A percentile compares a stretch with the other conserved stretches of the same genome.
phyloP scores from a whole-genome alignment of 2,888 invertebrate species.

The Xanthorhoe designata region DNA sequence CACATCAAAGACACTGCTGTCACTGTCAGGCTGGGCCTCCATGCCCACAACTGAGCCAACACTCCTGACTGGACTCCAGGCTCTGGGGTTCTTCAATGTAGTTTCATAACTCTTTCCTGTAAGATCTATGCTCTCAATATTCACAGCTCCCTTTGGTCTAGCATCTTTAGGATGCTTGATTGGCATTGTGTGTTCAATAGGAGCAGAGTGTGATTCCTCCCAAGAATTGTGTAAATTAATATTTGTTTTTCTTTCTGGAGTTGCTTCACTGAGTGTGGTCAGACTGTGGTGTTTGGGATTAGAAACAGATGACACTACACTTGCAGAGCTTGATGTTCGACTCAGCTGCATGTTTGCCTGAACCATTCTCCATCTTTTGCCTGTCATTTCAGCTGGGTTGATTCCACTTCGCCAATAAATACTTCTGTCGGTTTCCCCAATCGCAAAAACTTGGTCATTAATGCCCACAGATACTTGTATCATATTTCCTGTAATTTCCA shows the following conservation, averaged over 20 bases:
- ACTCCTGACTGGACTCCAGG: conserved; percentile 95
- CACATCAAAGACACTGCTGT: conserved; percentile 92
- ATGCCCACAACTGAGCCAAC: conserved; percentile 94
- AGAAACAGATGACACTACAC: conserved; percentile 87
- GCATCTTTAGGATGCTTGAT: conserved; percentile 77
- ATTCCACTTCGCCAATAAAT: conserved; percentile 93
- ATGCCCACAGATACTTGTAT: conserved; percentile 92
- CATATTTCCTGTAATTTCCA: conserved; percentile 95
- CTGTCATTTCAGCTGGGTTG: conserved; percentile 90
- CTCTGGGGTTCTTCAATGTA: conserved; percentile 91
- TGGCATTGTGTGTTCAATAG: conserved; percentile 89
- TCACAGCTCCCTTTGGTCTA: conserved; percentile 65
- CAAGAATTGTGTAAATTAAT: conserved; percentile 86
- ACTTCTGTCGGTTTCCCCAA: conserved; percentile 92
- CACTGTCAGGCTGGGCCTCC: conserved; percentile 94
- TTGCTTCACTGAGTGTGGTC: conserved; percentile 74
- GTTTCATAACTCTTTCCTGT: conserved; percentile 89
- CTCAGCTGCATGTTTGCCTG: conserved; percentile 93
- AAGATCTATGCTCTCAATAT: conserved; percentile 81
- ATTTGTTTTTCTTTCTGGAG: conserved; percentile 76
- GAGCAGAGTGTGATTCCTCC: conserved; percentile 91
- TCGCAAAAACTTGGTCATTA: conserved; percentile 95
- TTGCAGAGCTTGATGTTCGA: conserved; percentile 92
- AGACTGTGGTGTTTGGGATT: conserved; percentile 90
- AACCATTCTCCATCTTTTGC: conserved; percentile 94